Evolutionary conservation across 1,140 invertebrate genomes (phyloP), one percentile per base, ranked within the genome.

Genomic region (Nephila pilipes): DNA sequence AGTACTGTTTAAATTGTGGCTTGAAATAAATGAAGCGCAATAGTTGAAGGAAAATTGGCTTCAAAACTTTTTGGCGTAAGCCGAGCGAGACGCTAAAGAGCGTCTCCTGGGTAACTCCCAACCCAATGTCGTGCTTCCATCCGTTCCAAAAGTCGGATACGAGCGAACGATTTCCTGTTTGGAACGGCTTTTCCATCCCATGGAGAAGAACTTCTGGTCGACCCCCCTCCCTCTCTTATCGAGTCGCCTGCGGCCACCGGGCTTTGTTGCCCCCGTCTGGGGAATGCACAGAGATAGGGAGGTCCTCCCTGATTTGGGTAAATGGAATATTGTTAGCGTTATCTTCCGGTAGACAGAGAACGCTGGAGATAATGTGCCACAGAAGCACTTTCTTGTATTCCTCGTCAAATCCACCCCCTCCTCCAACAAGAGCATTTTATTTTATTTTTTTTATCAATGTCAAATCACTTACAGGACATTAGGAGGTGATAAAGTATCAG

Each of bases 151-250:
- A 46, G 36, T 92, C 91, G 91, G 91, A 93, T 93, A 93, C 91
- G 91, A 87, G 54, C 83, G 25, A 85, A 80, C 55, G 91, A 93
- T 93, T 93, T 93, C 91, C 91, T 85, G 81, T 85, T 36, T 87
- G 91, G 91, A 93, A 93, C 60, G 63, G 81, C 85, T 87, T 88
- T 75, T 81, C 60, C 90, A 85, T 38, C 25, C 54, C n/a, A 65
- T 20, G 81, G 20, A 46, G 60, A 46, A 38, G 54, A 90, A 90
- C 75, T 90, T 90, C 65, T 54, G 69, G 38, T 16, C 60, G 69
- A 57, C 58, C 38, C n/a, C 58, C n/a, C n/a, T 36, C 58, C 46
- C 81, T 10, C n/a, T n/a, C 83, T 87, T 93, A 93, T 93, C 91
- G 29, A 58, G 81, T 54, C 83, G 63, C 89, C 89, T 65, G 25